Base-by-base conservation (phyloP, 2,113 vertebrate genomes). In the Eclectus roratus region DNA sequence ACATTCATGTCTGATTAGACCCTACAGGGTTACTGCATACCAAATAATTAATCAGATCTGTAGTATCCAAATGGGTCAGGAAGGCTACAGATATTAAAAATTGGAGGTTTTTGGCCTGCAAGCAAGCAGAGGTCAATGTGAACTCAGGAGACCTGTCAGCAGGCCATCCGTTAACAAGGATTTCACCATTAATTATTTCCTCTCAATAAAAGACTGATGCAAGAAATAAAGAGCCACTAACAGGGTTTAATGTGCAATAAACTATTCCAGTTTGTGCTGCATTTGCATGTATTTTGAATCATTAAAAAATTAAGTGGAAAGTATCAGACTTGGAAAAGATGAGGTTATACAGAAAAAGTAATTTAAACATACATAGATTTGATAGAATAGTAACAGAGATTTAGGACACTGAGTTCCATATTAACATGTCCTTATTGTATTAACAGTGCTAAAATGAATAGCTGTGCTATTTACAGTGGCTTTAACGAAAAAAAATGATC, bases 101-200 rank as follows among this genome's bases (percentile, higher is more conserved):
- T 68, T 72, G 72, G 71, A 91, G 86, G 39, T 37, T 91, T 96
- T 94, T 97, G 85, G 91, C 93, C 88, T 96, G 72, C 60, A 71
- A 93, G 88, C 72, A 93, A 92, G 71, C 85, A 80, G 85, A 93
- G 90, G 73, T 95, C 90, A 86, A 63, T 61, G n/a, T 95, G 95
- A 97, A 96, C 90, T 97, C 83, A 91, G 80, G 56, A 74, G 90
- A 91, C 92, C 69, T 89, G 88, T 76, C 90, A 93, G 44, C 64
- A 93, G 85, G 88, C 92, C 94, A 96, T 85, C 88, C 93, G 81
- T 96, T 96, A 96, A 81, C 93, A 93, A 86, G n/a, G 52, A 88
- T 86, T 96, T 96, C 93, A 93, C 88, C 80, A 94, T 93, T 96
- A 97, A 97, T 96, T 96, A 96, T 96, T 94, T 95, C 85, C 72